Conservation (phyloP, 2,797 vertebrate genomes). For the Todus mexicanus region DNA sequence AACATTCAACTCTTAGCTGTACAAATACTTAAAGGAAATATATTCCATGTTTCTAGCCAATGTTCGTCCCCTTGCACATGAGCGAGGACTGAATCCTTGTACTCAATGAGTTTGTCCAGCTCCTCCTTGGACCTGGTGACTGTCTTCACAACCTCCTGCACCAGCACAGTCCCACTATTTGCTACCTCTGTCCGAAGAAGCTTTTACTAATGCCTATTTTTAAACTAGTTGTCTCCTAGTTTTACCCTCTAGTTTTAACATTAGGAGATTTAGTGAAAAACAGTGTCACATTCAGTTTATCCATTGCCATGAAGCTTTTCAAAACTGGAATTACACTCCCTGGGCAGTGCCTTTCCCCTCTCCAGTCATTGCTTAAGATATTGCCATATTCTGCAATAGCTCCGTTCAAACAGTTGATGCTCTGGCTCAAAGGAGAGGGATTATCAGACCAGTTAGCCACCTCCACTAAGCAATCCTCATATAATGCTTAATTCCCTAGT, state of each 20-base stretch:
- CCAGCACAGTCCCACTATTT: background rate
- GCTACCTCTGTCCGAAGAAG: background rate
- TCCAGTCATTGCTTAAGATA: background rate
- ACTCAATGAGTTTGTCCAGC: background rate
- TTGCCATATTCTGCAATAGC: background rate
- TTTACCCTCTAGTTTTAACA: background rate
- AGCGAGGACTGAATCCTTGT: background rate
- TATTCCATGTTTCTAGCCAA: background rate
- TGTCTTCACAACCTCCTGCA: background rate
- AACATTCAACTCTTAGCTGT: background rate
- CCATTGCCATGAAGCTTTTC: background rate
- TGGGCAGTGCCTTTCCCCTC: background rate
- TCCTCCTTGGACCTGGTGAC: background rate
- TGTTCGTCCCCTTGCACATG: background rate
- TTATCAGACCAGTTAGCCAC: background rate
- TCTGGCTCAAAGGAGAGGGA: background rate
- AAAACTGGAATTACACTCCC: background rate
- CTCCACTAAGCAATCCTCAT: background rate
- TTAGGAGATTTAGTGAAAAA: background rate
- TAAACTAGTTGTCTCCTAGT: background rate
- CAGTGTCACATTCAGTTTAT: background rate
- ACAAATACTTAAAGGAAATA: background rate
- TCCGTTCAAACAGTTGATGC: rapidly evolving
- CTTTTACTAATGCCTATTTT: background rate
- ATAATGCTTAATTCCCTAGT: background rate